Evolutionary conservation across 2,797 vertebrate genomes (phyloP), one percentile per base, ranked within the genome.

Genomic region (Chaenodraco wilsoni): DNA sequence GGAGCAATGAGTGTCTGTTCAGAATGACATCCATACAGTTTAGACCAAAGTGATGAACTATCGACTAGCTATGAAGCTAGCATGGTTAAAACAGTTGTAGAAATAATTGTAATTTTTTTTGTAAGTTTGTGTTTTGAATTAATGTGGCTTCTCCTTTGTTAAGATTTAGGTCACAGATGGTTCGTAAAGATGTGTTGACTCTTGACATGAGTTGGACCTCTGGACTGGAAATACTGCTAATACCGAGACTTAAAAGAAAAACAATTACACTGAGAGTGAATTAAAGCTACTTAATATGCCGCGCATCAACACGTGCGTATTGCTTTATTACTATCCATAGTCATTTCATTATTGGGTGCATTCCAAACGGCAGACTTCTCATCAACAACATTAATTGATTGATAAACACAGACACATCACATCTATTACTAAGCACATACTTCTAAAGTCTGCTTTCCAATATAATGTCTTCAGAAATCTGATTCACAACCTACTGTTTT

Each of bases 291-390:
- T n/a, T 46, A 50, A 59, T 62, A 72, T 71, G 59, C 23, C 31
- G 48, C 57, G 31, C 56, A 59, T 61, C 5, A 60, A 55, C 57
- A 52, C 69, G 51, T 84, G 69, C 67, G 46, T 87, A 87, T 86
- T 90, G 84, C 81, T 88, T 88, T 56, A 81, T 84, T 74, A 76
- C 66, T 57, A 74, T 69, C 52, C 60, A 61, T 60, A 44, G 21
- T 60, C 37, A 65, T 71, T 46, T 72, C n/a, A 49, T 72, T 74
- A 65, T 68, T 84, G 73, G 66, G 72, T 58, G 56, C 51, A 17
- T 72, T 74, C 48, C 63, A 72, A 80, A 82, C 54, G 21, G 27
- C 31, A 23, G 70, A 5, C 12, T 58, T 78, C 58, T 78, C 46
- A 46, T 70, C 21, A 60, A 52, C 63, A 69, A 69, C 51, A 72